Evolutionary conservation across 2,888 invertebrate species (phyloP).

Genomic region (Plusia festucae): DNA sequence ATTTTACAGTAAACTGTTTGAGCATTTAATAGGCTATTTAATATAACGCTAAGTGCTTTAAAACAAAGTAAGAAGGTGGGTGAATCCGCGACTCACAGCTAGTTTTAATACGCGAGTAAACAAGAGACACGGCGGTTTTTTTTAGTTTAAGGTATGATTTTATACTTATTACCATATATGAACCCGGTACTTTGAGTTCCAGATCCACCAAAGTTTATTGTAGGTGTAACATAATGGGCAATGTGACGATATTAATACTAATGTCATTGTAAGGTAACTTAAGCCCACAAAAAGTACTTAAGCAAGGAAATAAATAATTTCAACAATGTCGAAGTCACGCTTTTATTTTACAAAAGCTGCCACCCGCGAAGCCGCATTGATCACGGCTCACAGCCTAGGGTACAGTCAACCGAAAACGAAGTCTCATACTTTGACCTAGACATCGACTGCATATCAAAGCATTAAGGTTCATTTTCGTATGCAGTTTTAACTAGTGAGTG

Average conservation of each 20-base stretch:
- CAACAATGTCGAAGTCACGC: slow-evolving; percentile 53
- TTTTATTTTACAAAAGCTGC: slow-evolving; percentile 59
- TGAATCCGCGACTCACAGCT: background rate
- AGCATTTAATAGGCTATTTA: too few relatives aligned
- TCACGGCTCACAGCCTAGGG: slow-evolving; percentile 46
- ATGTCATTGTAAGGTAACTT: slow-evolving; percentile 41
- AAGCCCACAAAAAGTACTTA: slow-evolving; percentile 47
- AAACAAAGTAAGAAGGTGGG: background rate
- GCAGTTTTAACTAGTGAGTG: background rate
- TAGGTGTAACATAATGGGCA: background rate
- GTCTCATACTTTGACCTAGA: background rate
- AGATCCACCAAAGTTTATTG: background rate
- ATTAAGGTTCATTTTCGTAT: background rate
- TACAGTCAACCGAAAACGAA: background rate
- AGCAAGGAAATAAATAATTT: slow-evolving; percentile 59
- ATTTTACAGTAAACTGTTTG: too few relatives aligned
- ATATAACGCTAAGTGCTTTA: too few relatives aligned
- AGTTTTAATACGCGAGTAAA: too few relatives aligned
- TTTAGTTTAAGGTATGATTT: too few relatives aligned
- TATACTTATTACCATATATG: background rate
- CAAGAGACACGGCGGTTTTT: too few relatives aligned
- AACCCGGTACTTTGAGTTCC: too few relatives aligned
- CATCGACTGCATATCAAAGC: background rate
- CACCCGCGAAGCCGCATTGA: slow-evolving; percentile 60
- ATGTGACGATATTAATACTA: slow-evolving; percentile 38